Conservation (phyloP, 1,140 invertebrate genomes). For the Hyles euphorbiae region DNA sequence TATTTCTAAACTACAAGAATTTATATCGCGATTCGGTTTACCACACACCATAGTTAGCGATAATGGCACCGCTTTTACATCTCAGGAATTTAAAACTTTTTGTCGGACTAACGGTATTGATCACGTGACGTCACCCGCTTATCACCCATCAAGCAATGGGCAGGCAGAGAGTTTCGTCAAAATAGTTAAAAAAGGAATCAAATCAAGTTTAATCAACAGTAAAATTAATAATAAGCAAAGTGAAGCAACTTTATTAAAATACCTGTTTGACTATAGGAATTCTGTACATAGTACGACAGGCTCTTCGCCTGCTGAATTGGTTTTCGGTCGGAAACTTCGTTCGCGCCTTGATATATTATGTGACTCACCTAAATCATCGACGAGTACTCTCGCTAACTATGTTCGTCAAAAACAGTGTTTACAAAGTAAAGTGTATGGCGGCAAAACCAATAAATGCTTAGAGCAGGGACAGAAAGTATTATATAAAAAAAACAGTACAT, state of each 20-base stretch:
- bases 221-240: too few species aligned
- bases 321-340: background rate
- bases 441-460: background rate
- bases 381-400: slow-evolving; percentile 1
- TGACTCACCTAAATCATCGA: background rate
- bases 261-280: too few species aligned
- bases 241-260: too few species aligned
- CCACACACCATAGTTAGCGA: slow-evolving; percentile 23
- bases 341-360: background rate
- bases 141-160: too few species aligned
- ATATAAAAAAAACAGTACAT: too few species aligned
- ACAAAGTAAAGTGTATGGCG: background rate
- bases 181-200: too few species aligned
- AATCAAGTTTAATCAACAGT: too few species aligned
- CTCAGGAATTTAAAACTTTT: slow-evolving; percentile 19
- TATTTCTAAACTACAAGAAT: background rate
- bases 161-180: too few species aligned
- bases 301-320: too few species aligned
- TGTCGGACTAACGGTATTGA: slow-evolving; percentile 21
- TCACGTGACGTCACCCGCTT: slow-evolving; percentile 11
- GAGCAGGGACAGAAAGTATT: background rate
- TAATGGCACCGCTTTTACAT: slow-evolving; percentile 25
- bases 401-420: slow-evolving; percentile 1
- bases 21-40: slow-evolving; percentile 23
- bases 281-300: too few species aligned